phyloP scores from a whole-genome alignment of 2,113 vertebrate genomes.

The Psittacara wagleri region DNA sequence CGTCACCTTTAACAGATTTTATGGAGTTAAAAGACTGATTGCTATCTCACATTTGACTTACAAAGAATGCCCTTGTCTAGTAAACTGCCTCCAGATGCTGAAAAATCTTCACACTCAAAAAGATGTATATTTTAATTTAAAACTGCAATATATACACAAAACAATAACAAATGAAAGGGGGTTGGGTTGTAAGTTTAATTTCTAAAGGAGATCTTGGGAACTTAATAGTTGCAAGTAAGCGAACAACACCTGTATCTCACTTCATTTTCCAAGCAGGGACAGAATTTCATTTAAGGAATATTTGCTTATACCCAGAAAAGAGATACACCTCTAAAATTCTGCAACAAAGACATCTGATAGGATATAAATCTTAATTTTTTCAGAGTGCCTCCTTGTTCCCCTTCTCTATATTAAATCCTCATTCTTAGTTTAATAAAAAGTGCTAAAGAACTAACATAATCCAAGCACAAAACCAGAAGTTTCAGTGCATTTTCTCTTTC shows the following conservation, averaged over 20 bases:
- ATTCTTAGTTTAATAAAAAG: neutral
- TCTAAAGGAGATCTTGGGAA: neutral
- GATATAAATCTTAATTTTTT: neutral
- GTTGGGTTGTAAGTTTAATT: neutral
- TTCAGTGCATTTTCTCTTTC: neutral
- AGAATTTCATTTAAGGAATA: neutral
- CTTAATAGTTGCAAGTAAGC: neutral
- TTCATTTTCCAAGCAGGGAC: neutral
- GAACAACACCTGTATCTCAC: neutral
- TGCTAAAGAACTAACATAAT: neutral
- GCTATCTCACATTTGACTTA: slow-evolving; percentile 50
- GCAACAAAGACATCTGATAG: neutral
- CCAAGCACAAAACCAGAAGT: neutral
- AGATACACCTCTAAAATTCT: neutral
- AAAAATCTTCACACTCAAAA: slow-evolving; percentile 17
- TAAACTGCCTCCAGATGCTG: slow-evolving; percentile 54
- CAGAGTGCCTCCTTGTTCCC: neutral
- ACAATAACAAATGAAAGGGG: neutral
- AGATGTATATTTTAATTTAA: neutral
- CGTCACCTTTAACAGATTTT: slow-evolving; percentile 56
- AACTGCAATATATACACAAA: neutral
- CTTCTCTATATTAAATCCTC: neutral
- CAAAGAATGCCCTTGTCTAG: slow-evolving; percentile 17
- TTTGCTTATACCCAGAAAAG: neutral
- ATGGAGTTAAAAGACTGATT: slow-evolving; percentile 43